These are phyloP conservation scores for Neocrepidodera transversa DNA, from an alignment of 2,888 invertebrate species.

Conservation along the genomic window DNA sequence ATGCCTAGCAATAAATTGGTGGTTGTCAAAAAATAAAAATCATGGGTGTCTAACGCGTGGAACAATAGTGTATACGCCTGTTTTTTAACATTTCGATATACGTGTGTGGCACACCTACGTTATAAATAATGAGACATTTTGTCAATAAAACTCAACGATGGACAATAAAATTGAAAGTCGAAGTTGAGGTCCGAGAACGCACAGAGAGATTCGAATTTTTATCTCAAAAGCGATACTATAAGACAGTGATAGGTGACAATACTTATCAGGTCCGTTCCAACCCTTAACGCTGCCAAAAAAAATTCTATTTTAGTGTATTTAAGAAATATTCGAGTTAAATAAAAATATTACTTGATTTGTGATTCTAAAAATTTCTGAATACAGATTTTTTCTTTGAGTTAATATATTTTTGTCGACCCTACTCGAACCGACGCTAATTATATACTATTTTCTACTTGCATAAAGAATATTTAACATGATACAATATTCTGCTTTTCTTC, in stretches of 20 bases:
- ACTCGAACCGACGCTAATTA: no score
- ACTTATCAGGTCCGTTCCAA: conserved; percentile 7
- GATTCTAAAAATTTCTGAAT: no score
- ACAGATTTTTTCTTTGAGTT: no score
- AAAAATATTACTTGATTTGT: no score
- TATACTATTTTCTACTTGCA: no score
- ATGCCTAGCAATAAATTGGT: conserved; percentile 16
- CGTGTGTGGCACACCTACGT: conserved; percentile 26
- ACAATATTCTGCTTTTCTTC: no score
- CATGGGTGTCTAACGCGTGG: conserved; percentile 20
- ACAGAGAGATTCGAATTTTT: conserved; percentile 26
- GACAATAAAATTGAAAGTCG: conserved; percentile 25
- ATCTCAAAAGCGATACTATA: conserved; percentile 23
- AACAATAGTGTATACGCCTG: conserved; percentile 22
- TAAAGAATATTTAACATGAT: no score
- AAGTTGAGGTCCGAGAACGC: conserved; percentile 25
- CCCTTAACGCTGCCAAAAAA: not conserved
- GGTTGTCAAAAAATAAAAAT: conserved; percentile 20
- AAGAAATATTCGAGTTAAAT: no score
- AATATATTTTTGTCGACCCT: no score
- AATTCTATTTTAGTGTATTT: no score
- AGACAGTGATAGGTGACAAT: conserved; percentile 24
- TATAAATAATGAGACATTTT: conserved; percentile 29
- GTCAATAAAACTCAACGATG: conserved; percentile 26
- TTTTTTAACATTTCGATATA: conserved; percentile 16